A percentile compares a stretch with the other conserved stretches of the same genome.
Evolutionary conservation across 2,888 invertebrate genomes (phyloP).

Genomic region (Mantis religiosa): DNA sequence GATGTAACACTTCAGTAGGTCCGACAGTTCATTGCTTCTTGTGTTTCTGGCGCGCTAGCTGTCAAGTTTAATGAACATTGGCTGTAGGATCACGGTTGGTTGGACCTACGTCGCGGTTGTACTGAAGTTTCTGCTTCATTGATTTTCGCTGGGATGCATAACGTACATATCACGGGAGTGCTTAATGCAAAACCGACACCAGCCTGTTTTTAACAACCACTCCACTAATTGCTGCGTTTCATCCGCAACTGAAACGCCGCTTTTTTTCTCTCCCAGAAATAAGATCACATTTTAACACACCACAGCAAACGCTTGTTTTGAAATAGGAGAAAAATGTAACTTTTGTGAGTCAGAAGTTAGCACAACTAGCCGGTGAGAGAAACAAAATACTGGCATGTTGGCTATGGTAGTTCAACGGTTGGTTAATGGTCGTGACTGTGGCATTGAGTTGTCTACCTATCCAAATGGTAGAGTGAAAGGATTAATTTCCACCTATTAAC

Average conservation of each 20-base stretch:
- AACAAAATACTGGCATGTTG: too few species aligned
- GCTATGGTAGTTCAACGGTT: too few species aligned
- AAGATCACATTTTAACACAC: not conserved
- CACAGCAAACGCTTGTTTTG: not conserved
- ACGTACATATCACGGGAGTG: not conserved
- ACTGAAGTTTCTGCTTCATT: slow-evolving; percentile 12
- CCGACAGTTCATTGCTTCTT: not conserved
- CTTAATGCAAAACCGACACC: not conserved
- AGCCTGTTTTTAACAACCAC: not conserved
- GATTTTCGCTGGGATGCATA: slow-evolving; percentile 16
- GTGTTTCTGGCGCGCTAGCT: not conserved
- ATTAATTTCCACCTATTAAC: too few species aligned
- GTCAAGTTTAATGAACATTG: not conserved
- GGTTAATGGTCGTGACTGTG: too few species aligned
- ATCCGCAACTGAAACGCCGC: not conserved
- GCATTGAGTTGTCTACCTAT: too few species aligned
- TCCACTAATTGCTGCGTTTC: not conserved
- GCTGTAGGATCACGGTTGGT: not conserved
- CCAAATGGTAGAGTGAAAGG: too few species aligned
- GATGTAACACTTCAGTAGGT: too few species aligned
- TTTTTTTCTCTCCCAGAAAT: not conserved
- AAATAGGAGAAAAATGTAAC: not conserved
- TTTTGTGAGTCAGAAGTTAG: not conserved
- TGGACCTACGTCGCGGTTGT: not conserved
- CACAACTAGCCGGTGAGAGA: not conserved